These are phyloP conservation scores for Sebastes jordani DNA, from an alignment of 2,797 vertebrate species.

Conservation along the genomic window DNA sequence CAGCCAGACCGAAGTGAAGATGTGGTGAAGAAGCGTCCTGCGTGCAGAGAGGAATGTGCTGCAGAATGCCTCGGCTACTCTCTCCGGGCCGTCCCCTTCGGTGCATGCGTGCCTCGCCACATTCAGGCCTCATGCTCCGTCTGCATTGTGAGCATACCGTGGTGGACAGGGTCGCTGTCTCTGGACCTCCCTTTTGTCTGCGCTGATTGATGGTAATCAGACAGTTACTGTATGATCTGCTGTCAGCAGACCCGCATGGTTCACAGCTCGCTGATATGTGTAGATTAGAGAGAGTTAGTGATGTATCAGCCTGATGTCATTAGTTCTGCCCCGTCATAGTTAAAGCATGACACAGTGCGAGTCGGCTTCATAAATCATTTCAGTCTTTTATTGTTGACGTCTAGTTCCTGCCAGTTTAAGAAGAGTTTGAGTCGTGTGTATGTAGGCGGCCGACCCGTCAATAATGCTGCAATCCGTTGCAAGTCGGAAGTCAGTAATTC, in stretches of 20 bases:
- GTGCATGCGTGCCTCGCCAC: constrained; percentile 46
- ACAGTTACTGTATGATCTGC: constrained; percentile 31
- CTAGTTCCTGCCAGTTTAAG: too few species aligned
- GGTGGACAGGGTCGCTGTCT: constrained; percentile 19
- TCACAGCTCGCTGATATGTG: constrained; percentile 30
- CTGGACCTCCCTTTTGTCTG: constrained; percentile 14
- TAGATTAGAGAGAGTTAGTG: constrained; percentile 25
- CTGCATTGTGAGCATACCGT: constrained; percentile 58
- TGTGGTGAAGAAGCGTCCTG: background rate
- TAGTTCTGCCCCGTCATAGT: constrained; percentile 8
- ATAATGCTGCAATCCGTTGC: too few species aligned
- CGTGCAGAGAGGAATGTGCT: constrained; percentile 53
- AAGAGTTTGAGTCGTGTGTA: too few species aligned
- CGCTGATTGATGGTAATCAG: constrained; percentile 47
- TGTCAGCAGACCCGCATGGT: constrained; percentile 41
- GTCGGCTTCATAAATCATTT: background rate
- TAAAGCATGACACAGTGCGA: background rate
- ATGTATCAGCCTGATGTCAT: constrained; percentile 42
- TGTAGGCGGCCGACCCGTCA: too few species aligned
- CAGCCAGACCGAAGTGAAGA: background rate
- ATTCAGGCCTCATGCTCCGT: constrained; percentile 23
- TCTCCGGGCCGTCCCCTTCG: constrained; percentile 39
- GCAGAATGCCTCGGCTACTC: constrained; percentile 47
- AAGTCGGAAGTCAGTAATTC: too few species aligned
- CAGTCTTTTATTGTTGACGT: too few species aligned